Evolutionary conservation across 2,113 vertebrate genomes (phyloP).

Genomic region (Candoia aspera): DNA sequence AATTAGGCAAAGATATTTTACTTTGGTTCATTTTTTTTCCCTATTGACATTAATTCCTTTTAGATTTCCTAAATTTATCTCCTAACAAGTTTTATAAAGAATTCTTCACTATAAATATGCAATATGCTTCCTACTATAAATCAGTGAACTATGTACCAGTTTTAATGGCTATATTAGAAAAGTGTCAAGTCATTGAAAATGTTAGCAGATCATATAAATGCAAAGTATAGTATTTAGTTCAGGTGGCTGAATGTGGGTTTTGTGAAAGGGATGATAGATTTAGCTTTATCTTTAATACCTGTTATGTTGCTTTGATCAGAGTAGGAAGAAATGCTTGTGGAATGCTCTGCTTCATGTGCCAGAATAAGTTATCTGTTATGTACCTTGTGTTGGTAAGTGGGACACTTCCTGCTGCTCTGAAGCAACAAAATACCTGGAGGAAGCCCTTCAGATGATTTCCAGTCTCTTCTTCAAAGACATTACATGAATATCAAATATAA

Average conservation of each 20-base stretch:
- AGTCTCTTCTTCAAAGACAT: neutral
- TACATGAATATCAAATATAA: neutral
- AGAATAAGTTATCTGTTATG: neutral
- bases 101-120: neutral
- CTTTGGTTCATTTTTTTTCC: neutral
- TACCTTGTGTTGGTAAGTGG: neutral
- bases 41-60: neutral
- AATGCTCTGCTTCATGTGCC: neutral
- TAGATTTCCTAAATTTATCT: neutral
- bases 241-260: neutral
- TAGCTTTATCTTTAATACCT: neutral
- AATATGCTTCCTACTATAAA: neutral
- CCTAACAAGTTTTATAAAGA: neutral
- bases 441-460: neutral
- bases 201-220: slow-evolving; percentile 54
- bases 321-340: neutral
- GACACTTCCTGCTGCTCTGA: neutral
- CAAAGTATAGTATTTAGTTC: neutral
- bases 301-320: neutral
- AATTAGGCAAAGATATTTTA: neutral
- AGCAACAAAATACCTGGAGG: neutral
- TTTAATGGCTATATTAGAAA: slow-evolving; percentile 58
- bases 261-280: neutral
- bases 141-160: neutral
- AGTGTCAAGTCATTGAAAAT: slow-evolving; percentile 57